Conservation (phyloP, 2,888 invertebrate species). For the Nipponacmea schrenckii region DNA sequence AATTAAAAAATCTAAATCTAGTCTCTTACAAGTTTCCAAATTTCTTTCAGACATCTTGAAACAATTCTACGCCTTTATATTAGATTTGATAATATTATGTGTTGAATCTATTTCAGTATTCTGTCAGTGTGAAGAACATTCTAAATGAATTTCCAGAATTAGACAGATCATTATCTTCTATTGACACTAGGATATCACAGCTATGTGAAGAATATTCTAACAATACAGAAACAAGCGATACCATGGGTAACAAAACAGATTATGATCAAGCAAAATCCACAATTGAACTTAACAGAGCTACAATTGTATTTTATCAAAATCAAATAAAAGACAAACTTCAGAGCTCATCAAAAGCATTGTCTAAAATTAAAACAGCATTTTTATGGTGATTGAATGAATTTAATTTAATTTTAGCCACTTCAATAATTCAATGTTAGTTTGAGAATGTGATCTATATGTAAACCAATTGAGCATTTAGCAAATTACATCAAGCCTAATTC, state of each 20-base stretch:
- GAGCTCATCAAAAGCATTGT: constrained; percentile 36
- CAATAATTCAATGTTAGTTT: too few species aligned
- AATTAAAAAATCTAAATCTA: too few species aligned
- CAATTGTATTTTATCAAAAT: constrained; percentile 38
- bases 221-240: constrained; percentile 8
- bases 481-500: too few species aligned
- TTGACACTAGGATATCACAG: constrained; percentile 35
- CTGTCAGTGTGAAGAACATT: constrained; percentile 42
- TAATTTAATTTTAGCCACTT: too few species aligned
- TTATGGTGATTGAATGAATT: constrained; percentile 35
- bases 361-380: constrained; percentile 47
- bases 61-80: not conserved
- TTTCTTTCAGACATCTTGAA: not conserved
- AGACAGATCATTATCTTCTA: constrained; percentile 34
- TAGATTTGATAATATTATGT: not conserved
- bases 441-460: too few species aligned
- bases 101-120: constrained; percentile 38
- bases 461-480: too few species aligned
- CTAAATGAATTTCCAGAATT: constrained; percentile 44
- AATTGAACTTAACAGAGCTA: constrained; percentile 44
- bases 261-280: constrained; percentile 17
- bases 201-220: constrained; percentile 33
- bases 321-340: constrained; percentile 34
- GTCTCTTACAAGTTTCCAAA: not conserved
- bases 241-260: constrained; percentile 22